phyloP scores from a whole-genome alignment of 2,113 vertebrate genomes.

The Columba janthina region DNA sequence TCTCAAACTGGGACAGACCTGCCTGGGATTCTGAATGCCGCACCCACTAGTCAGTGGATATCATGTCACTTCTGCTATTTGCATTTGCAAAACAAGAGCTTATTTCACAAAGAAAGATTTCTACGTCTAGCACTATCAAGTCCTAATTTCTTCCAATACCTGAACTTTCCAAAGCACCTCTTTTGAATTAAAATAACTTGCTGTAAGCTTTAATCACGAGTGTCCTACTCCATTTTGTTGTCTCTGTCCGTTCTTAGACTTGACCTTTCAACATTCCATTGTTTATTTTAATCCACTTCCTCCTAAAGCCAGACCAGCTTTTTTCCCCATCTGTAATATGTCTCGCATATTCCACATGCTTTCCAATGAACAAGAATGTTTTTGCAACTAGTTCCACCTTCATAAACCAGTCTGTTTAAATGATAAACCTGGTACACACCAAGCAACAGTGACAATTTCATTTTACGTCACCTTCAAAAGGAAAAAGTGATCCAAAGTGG shows the following conservation, averaged over 20 bases:
- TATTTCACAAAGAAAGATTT: neutral
- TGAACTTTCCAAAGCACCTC: neutral
- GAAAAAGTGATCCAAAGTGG: neutral
- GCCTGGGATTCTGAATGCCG: neutral
- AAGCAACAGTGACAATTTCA: neutral
- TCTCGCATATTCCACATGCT: neutral
- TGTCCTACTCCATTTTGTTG: neutral
- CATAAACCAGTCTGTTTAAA: neutral
- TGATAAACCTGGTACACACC: neutral
- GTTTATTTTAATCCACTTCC: neutral
- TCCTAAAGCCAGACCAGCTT: neutral
- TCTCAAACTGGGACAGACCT: rapidly evolving
- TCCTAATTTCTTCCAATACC: neutral
- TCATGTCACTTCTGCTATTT: neutral
- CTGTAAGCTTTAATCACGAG: neutral
- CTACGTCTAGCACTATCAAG: neutral
- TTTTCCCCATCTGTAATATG: neutral
- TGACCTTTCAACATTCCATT: neutral
- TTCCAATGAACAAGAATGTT: neutral
- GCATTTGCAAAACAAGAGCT: neutral
- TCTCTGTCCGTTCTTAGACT: neutral
- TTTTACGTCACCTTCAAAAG: neutral
- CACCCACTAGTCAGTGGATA: rapidly evolving
- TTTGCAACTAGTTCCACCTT: neutral
- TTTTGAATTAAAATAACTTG: neutral